These are phyloP conservation scores for Dermolepida albohirtum DNA, from an alignment of 2,888 invertebrate genomes.

Conservation along the genomic window DNA sequence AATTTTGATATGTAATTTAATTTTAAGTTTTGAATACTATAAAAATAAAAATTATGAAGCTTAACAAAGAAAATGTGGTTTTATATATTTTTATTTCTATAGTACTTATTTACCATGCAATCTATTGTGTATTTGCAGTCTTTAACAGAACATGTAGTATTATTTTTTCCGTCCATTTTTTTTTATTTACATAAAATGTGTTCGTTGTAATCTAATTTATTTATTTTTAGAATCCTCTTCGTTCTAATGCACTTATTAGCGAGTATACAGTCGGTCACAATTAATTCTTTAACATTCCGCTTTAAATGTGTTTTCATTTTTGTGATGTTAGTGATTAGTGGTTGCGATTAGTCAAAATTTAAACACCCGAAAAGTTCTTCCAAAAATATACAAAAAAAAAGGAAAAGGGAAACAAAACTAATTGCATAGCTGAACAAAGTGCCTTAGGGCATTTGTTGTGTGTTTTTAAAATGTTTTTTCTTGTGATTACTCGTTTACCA, in stretches of 20 bases:
- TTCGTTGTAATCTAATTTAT: constrained; percentile 35
- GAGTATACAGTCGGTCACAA: constrained; percentile 23
- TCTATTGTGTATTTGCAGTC: no score
- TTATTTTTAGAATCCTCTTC: constrained; percentile 43
- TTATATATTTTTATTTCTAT: no score
- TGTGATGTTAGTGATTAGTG: no score
- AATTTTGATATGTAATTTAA: no score
- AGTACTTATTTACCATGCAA: no score
- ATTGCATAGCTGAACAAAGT: constrained; percentile 39
- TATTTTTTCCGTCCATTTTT: constrained; percentile 55
- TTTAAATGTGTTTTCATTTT: constrained; percentile 36
- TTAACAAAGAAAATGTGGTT: no score
- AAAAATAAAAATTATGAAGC: no score
- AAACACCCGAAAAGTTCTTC: constrained; percentile 39
- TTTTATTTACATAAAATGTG: constrained; percentile 41
- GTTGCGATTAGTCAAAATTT: constrained; percentile 21
- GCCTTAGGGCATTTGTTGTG: constrained; percentile 44
- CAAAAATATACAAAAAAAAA: constrained; percentile 16
- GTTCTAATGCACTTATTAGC: constrained; percentile 44
- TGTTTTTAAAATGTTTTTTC: constrained; percentile 19
- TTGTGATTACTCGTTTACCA: constrained; percentile 3
- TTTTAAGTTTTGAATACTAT: no score
- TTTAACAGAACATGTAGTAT: constrained; percentile 40
- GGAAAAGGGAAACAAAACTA: not conserved
- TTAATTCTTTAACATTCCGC: constrained; percentile 28